These are phyloP conservation scores for Riparia riparia DNA, from an alignment of 2,113 vertebrate genomes.

Conservation along the genomic window DNA sequence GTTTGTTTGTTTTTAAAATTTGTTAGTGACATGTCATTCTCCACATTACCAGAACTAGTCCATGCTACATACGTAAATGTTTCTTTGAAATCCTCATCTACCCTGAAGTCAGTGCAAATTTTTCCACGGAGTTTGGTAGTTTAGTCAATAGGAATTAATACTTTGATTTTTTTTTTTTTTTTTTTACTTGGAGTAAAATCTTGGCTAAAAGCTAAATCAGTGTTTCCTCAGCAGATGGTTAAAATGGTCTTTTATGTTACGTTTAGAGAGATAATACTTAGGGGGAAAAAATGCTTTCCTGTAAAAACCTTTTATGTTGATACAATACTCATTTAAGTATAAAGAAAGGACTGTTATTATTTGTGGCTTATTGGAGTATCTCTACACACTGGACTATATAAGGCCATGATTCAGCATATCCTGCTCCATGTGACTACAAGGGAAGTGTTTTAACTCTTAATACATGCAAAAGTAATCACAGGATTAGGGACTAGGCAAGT, in stretches of 20 bases:
- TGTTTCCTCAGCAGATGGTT: not conserved
- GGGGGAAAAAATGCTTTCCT: not conserved
- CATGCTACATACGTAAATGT: not conserved
- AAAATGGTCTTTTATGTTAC: not conserved
- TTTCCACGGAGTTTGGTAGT: not conserved
- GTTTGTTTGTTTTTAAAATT: not conserved
- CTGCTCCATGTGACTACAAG: not conserved
- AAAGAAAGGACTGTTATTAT: not conserved
- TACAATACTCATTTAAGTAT: not conserved
- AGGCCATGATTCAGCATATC: not conserved
- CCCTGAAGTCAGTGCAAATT: not conserved
- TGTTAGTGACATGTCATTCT: not conserved
- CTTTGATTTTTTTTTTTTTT: not conserved
- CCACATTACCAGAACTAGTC: not conserved
- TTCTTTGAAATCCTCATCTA: not conserved
- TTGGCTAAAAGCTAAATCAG: not conserved
- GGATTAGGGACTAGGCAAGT: not conserved
- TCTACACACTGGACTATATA: not conserved
- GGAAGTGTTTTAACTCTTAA: not conserved
- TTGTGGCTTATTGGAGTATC: not conserved
- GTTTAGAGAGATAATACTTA: not conserved
- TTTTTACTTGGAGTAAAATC: not conserved
- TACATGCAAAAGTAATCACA: not conserved
- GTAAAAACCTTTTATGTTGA: not conserved
- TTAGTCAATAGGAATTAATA: not conserved